Conservation (phyloP, 2,113 vertebrate species). For the Aspidoscelis tigris region DNA sequence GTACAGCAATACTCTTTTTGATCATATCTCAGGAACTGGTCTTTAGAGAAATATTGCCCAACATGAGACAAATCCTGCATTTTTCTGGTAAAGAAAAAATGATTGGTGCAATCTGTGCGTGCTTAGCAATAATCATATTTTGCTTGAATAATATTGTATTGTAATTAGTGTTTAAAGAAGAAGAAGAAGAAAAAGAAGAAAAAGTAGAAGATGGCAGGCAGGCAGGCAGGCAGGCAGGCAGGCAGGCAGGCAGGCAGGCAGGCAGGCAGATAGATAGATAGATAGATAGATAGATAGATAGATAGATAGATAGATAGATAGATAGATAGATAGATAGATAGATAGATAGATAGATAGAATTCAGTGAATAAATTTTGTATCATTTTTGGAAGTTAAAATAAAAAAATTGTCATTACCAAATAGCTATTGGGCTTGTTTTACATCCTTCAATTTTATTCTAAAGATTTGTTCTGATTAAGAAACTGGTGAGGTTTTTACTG, state of each 20-base stretch:
- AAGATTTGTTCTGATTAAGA: not conserved
- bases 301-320: too few species aligned
- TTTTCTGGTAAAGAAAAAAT: not conserved
- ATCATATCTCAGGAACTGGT: not conserved
- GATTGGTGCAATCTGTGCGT: not conserved
- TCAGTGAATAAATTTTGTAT: not conserved
- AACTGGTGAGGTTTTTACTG: not conserved
- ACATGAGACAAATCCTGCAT: not conserved
- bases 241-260: too few species aligned
- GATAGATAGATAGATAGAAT: slow-evolving; percentile 18
- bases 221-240: too few species aligned
- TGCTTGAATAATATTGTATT: not conserved
- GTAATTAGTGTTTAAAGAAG: not conserved
- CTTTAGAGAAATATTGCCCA: too few species aligned
- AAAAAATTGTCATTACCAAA: not conserved
- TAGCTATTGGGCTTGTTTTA: not conserved
- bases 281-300: too few species aligned
- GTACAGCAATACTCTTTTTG: not conserved
- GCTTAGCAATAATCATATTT: not conserved
- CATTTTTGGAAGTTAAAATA: slow-evolving; percentile 4
- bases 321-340: too few species aligned
- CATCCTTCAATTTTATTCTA: not conserved
- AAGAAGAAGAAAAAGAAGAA: not conserved
- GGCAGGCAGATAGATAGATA: too few species aligned
- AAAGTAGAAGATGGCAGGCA: too few species aligned